Evolutionary conservation across 2,888 invertebrate genomes (phyloP).

Genomic region (Pterobdella sp.): DNA sequence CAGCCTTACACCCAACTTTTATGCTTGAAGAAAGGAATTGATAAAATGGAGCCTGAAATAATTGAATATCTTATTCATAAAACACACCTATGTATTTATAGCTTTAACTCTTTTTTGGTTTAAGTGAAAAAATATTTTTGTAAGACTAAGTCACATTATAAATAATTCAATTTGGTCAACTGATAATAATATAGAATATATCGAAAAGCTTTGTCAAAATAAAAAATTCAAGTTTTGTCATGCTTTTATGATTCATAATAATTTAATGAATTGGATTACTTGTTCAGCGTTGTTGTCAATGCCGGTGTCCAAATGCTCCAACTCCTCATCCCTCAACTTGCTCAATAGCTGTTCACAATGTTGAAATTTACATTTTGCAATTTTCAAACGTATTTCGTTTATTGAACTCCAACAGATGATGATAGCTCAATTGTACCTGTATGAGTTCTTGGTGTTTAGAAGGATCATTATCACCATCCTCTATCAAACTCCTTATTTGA

Average conservation of each 20-base stretch:
- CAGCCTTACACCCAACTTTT: conserved; percentile 82
- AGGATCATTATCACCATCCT: not conserved
- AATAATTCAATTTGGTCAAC: no score
- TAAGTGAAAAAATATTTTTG: conserved; percentile 13
- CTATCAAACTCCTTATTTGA: not conserved
- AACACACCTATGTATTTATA: not conserved
- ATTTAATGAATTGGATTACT: conserved; percentile 41
- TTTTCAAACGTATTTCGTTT: not conserved
- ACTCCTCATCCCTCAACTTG: conserved; percentile 88
- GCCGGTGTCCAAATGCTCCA: conserved; percentile 92
- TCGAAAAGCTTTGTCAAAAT: not conserved
- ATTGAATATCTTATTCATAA: not conserved
- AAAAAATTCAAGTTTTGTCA: not conserved
- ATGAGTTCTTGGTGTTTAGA: not conserved
- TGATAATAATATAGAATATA: not conserved
- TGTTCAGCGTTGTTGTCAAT: conserved; percentile 86
- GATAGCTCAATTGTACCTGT: not conserved
- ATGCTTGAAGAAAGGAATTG: conserved; percentile 72
- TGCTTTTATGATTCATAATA: not conserved
- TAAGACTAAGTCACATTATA: no score
- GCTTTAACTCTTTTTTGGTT: not conserved
- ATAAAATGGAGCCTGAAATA: conserved; percentile 77
- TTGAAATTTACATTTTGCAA: not conserved
- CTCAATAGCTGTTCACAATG: conserved; percentile 56
- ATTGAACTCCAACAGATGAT: not conserved